A percentile compares a stretch with the other conserved stretches of the same genome.
Evolutionary conservation across 2,888 invertebrate genomes (phyloP).

Genomic region (Machimus rusticus): DNA sequence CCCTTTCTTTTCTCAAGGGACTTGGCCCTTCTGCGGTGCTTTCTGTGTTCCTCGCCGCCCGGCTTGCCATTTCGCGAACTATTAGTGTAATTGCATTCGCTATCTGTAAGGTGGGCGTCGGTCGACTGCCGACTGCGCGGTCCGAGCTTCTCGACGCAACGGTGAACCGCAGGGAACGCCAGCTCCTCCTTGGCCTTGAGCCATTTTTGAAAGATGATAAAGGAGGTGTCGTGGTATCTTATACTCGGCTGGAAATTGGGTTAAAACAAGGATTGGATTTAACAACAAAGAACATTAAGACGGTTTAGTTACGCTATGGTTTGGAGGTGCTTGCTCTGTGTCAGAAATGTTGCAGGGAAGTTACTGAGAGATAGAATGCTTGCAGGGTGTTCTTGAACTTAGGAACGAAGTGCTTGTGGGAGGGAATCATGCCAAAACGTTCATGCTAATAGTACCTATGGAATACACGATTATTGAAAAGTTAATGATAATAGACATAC

Average conservation of each 20-base stretch:
- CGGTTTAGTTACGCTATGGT: not conserved
- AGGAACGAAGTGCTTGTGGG: not conserved
- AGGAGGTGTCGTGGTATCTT: conserved; percentile 49
- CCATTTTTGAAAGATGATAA: conserved; percentile 49
- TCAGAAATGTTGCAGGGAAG: conserved; percentile 12
- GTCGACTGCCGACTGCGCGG: not conserved
- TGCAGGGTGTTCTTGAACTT: not conserved
- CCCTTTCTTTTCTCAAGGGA: conserved; percentile 23
- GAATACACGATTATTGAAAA: not conserved
- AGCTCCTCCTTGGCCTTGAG: conserved; percentile 45
- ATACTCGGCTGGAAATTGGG: conserved; percentile 47
- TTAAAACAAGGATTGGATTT: conserved; percentile 4
- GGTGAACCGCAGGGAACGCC: conserved; percentile 46
- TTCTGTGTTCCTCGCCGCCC: not conserved
- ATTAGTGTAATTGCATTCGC: conserved; percentile 24
- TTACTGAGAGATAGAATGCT: not conserved
- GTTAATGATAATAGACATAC: not conserved
- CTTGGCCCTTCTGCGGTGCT: not conserved
- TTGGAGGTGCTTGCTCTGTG: not conserved
- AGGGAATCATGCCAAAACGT: not conserved
- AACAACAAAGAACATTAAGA: not conserved
- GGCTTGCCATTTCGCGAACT: not conserved
- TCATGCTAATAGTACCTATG: not conserved
- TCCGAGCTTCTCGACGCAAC: conserved; percentile 2
- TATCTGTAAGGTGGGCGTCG: conserved; percentile 31